phyloP scores from a whole-genome alignment of 2,888 invertebrate species.

The Loripinus fragilis region DNA sequence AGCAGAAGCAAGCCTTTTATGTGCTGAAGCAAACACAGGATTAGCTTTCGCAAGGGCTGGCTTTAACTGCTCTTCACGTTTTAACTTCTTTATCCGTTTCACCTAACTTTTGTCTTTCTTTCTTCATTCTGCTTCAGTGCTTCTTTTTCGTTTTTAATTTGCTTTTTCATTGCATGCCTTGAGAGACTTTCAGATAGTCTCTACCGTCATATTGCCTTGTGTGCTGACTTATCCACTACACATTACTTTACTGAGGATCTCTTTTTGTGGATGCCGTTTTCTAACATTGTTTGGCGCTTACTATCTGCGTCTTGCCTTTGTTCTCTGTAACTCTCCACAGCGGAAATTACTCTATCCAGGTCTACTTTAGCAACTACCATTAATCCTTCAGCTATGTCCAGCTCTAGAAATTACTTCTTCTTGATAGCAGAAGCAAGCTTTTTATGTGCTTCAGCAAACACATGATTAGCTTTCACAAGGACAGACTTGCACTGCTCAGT shows the following conservation, averaged over 20 bases:
- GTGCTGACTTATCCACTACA: not conserved
- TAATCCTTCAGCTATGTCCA: conserved; percentile 28
- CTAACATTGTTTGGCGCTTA: conserved; percentile 6
- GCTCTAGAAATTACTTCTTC: conserved; percentile 32
- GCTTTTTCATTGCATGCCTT: too few species aligned
- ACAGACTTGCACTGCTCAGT: conserved; percentile 42
- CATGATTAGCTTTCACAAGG: conserved; percentile 38
- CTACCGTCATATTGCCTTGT: not conserved
- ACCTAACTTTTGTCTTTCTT: too few species aligned
- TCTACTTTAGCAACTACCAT: conserved; percentile 41
- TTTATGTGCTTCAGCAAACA: conserved; percentile 55
- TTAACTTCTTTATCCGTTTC: too few species aligned
- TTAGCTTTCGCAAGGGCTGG: too few species aligned
- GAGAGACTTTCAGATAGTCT: conserved; percentile 6
- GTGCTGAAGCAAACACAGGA: too few species aligned
- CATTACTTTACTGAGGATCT: conserved; percentile 7
- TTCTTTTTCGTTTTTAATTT: too few species aligned
- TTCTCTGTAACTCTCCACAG: conserved; percentile 28
- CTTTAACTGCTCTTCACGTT: too few species aligned
- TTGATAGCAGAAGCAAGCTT: conserved; percentile 32
- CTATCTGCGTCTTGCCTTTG: conserved; percentile 18
- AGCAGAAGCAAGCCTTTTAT: too few species aligned
- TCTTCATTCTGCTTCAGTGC: too few species aligned
- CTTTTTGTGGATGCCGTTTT: not conserved
- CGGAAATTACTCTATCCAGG: conserved; percentile 31